phyloP scores from a whole-genome alignment of 2,113 vertebrate species.

The Camelus bactrianus region DNA sequence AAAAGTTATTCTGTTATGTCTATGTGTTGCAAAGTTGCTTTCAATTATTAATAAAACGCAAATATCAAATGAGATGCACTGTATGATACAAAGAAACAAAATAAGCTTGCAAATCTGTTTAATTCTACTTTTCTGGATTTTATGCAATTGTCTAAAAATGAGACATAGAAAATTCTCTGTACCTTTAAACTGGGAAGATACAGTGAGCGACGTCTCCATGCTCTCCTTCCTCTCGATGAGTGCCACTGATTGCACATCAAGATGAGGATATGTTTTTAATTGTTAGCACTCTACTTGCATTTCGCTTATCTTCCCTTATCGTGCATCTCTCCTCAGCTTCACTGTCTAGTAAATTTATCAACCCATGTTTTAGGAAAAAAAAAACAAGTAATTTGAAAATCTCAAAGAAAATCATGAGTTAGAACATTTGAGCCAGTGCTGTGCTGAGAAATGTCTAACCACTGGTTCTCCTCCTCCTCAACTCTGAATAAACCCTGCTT shows the following conservation, averaged over 20 bases:
- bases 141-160: conserved; percentile 40
- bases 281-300: neutral
- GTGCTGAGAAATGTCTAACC: neutral
- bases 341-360: neutral
- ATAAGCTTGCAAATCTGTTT: conserved; percentile 36
- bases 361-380: neutral
- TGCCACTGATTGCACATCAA: neutral
- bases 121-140: conserved; percentile 25
- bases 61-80: conserved; percentile 64
- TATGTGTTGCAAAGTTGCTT: conserved; percentile 72
- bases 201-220: neutral
- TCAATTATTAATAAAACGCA: conserved; percentile 81
- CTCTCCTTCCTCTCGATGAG: neutral
- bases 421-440: neutral
- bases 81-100: neutral
- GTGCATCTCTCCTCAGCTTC: neutral
- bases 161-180: neutral
- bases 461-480: neutral
- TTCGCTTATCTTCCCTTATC: neutral
- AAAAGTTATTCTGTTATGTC: conserved; percentile 55
- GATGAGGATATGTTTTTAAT: neutral
- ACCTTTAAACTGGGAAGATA: neutral
- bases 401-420: neutral
- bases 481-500: neutral
- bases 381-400: conserved; percentile 5